These are phyloP conservation scores for Amyelois transitella DNA, from an alignment of 1,140 invertebrate genomes.

Conservation along the genomic window DNA sequence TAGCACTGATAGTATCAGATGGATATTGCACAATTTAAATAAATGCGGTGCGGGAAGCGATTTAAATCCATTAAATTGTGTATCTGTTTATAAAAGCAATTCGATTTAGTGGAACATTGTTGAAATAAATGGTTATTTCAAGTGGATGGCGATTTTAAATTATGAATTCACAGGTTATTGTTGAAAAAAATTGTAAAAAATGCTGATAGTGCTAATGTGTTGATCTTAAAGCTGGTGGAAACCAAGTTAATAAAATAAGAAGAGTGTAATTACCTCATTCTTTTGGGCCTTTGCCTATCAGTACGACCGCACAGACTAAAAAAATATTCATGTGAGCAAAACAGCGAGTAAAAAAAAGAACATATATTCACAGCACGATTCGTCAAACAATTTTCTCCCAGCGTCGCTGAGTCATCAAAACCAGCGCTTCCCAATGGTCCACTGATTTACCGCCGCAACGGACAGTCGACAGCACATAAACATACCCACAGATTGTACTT, in stretches of 20 bases:
- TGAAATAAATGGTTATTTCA: not conserved
- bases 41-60: not conserved
- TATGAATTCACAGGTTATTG: too few species aligned
- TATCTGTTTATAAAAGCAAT: not conserved
- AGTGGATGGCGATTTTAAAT: not conserved
- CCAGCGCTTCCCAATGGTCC: not conserved
- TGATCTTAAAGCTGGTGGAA: too few species aligned
- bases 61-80: not conserved
- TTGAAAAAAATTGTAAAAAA: too few species aligned
- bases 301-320: too few species aligned
- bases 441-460: not conserved
- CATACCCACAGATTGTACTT: not conserved
- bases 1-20: not conserved
- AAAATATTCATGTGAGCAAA: too few species aligned
- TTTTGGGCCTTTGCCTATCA: too few species aligned
- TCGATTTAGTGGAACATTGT: not conserved
- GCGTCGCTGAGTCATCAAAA: not conserved
- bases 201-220: too few species aligned
- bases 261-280: too few species aligned
- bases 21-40: not conserved
- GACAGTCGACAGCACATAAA: too few species aligned
- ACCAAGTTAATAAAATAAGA: too few species aligned
- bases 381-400: not conserved
- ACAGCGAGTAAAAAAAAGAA: too few species aligned
- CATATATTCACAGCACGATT: not conserved